Evolutionary conservation across 2,797 vertebrate genomes (phyloP).

Genomic region (Sebastolobus altivelis): DNA sequence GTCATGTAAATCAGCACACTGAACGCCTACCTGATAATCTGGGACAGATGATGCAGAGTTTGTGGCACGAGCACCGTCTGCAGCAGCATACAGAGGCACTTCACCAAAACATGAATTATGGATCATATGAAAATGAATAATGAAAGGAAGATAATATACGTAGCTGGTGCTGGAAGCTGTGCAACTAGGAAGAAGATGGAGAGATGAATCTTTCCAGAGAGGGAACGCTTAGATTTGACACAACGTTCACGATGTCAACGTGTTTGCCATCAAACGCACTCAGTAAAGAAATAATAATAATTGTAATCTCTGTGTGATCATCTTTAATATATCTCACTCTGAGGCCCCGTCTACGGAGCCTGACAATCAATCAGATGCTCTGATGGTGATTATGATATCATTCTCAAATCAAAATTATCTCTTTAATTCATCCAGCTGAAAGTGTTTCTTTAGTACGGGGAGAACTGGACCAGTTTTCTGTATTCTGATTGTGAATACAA

Average conservation of each 20-base stretch:
- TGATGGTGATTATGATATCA: not conserved
- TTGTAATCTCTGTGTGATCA: not conserved
- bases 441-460: not conserved
- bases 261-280: slow-evolving; percentile 1
- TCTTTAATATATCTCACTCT: not conserved
- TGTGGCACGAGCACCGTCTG: slow-evolving; percentile 40
- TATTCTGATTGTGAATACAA: not conserved
- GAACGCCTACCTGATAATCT: slow-evolving; percentile 45
- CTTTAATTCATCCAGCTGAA: slow-evolving; percentile 3
- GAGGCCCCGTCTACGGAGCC: not conserved
- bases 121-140: slow-evolving; percentile 74
- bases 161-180: slow-evolving; percentile 23
- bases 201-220: slow-evolving; percentile 17
- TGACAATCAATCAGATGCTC: not conserved
- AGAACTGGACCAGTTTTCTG: not conserved
- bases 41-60: slow-evolving; percentile 51
- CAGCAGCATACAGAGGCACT: slow-evolving; percentile 53
- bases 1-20: slow-evolving; percentile 18
- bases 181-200: slow-evolving; percentile 3
- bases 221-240: not conserved
- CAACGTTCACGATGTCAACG: slow-evolving; percentile 14
- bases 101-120: slow-evolving; percentile 74
- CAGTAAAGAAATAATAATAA: not conserved
- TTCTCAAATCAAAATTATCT: not conserved
- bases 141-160: slow-evolving; percentile 61